phyloP scores from a whole-genome alignment of 2,113 vertebrate genomes.

The Raja brachyura region DNA sequence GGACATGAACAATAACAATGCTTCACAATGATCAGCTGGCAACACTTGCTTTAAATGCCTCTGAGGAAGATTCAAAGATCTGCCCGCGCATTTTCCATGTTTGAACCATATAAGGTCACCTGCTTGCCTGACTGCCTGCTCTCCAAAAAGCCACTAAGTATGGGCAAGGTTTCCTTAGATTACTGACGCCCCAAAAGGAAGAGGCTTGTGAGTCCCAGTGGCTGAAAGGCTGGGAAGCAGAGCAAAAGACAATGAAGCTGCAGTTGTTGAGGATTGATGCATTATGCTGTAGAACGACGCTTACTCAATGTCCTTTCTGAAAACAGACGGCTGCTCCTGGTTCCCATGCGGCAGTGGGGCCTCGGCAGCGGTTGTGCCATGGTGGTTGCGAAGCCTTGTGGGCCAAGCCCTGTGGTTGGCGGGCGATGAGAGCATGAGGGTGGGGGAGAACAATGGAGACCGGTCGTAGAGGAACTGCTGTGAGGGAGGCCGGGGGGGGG shows the following conservation, averaged over 20 bases:
- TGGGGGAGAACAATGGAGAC: no score
- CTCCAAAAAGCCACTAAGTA: not conserved
- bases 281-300: not conserved
- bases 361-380: no score
- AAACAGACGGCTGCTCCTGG: not conserved
- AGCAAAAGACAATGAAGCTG: not conserved
- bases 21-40: not conserved
- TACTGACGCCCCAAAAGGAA: not conserved
- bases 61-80: not conserved
- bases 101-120: not conserved
- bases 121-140: not conserved
- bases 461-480: no score
- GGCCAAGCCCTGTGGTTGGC: no score
- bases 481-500: no score
- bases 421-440: no score
- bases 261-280: not conserved
- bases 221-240: not conserved
- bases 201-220: not conserved
- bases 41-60: not conserved
- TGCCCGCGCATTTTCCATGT: not conserved
- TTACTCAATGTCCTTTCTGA: not conserved
- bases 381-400: no score
- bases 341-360: no score
- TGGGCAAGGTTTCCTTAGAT: not conserved
- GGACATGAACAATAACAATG: not conserved